Conservation (phyloP, 2,797 vertebrate species). For the Lithobates pipiens region DNA sequence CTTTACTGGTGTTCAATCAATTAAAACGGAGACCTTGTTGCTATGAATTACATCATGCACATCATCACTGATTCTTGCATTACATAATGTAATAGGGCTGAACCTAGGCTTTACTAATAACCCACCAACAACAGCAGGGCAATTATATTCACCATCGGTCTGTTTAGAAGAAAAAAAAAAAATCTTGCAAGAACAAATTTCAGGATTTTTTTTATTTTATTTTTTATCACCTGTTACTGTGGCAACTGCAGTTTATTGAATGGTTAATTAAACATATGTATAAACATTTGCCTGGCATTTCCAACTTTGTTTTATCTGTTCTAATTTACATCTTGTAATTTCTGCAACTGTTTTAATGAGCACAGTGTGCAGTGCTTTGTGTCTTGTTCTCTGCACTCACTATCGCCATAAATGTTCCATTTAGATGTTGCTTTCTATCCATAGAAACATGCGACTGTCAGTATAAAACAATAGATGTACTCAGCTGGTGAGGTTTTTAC, state of each 20-base stretch:
- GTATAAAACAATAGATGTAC: slow-evolving; percentile 18
- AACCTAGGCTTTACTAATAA: too few species aligned
- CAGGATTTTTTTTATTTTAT: not conserved
- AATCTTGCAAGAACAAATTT: slow-evolving; percentile 2
- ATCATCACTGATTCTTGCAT: too few species aligned
- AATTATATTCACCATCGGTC: slow-evolving; percentile 7
- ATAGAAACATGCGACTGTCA: slow-evolving; percentile 23
- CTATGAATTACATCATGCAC: too few species aligned
- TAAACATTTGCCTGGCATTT: slow-evolving; percentile 55
- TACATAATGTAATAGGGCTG: too few species aligned
- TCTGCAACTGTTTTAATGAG: slow-evolving; percentile 53
- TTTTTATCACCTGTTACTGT: slow-evolving; percentile 32
- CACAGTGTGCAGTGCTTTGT: slow-evolving; percentile 8
- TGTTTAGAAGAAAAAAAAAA: not conserved
- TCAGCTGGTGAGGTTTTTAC: not conserved
- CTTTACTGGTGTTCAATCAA: too few species aligned
- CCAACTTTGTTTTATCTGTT: slow-evolving; percentile 41
- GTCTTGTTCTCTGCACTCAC: slow-evolving; percentile 16
- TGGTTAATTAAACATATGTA: slow-evolving; percentile 57
- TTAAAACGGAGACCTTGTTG: too few species aligned
- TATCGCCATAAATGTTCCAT: slow-evolving; percentile 12
- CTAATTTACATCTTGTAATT: slow-evolving; percentile 53
- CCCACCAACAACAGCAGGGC: too few species aligned
- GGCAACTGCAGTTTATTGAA: slow-evolving; percentile 46
- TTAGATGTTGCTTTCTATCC: slow-evolving; percentile 18